Percentiles rank a stretch among this genome's conserved stretches.
Conservation (phyloP, 2,888 invertebrate genomes). For the Teleiodes luculella region DNA sequence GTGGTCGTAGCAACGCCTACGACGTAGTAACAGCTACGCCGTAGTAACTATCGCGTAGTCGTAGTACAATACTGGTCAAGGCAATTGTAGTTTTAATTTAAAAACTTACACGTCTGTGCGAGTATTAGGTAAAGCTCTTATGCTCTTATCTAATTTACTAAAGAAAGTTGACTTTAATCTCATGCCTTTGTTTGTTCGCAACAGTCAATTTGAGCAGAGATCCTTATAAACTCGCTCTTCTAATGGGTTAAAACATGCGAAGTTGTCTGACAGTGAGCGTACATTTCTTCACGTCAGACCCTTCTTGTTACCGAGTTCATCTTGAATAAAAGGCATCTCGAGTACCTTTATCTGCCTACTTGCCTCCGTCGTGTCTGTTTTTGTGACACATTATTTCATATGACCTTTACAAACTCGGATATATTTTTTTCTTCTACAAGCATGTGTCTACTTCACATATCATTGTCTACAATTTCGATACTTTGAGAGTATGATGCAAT, state of each 20-base stretch:
- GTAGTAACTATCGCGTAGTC: no score
- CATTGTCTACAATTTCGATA: no score
- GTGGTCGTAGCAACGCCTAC: no score
- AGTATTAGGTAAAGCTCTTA: slow-evolving; percentile 3
- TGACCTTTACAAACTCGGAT: no score
- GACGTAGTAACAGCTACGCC: no score
- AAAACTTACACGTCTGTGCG: no score
- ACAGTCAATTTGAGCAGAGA: slow-evolving; percentile 33
- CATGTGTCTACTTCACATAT: no score
- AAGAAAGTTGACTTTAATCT: slow-evolving; percentile 10
- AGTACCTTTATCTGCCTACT: not conserved
- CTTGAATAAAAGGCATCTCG: slow-evolving; percentile 25
- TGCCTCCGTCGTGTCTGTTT: not conserved
- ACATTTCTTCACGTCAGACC: slow-evolving; percentile 39
- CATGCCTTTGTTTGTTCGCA: slow-evolving; percentile 1
- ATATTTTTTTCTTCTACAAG: no score
- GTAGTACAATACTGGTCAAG: no score
- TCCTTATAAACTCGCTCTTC: slow-evolving; percentile 6
- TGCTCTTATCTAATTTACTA: not conserved
- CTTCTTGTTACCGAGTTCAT: slow-evolving; percentile 37
- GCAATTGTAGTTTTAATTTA: no score
- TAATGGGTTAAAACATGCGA: slow-evolving; percentile 42
- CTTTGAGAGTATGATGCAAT: no score
- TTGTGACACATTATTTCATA: no score
- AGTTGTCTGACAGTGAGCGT: slow-evolving; percentile 30